Conservation (phyloP, 2,888 invertebrate genomes). For the Tiliacea aurago region DNA sequence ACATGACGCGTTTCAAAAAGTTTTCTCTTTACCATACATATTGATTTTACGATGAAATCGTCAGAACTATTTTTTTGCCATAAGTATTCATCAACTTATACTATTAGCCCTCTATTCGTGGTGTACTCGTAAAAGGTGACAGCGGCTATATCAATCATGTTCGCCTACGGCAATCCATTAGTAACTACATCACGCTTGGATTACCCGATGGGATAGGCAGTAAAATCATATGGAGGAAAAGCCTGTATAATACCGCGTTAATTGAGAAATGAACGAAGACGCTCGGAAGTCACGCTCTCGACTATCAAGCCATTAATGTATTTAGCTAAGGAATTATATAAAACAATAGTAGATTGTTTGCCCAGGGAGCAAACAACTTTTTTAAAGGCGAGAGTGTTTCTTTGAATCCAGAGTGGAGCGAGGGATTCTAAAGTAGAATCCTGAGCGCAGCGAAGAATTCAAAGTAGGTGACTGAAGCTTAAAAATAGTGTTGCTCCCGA, state of each 20-base stretch:
- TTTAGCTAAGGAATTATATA: not conserved
- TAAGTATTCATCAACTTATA: not conserved
- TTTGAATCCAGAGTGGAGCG: no score
- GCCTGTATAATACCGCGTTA: not conserved
- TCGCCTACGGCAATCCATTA: conserved; percentile 9
- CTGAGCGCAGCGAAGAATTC: no score
- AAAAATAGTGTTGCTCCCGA: no score
- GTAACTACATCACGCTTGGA: not conserved
- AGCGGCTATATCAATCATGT: conserved; percentile 12
- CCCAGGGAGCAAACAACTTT: no score
- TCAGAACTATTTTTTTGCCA: not conserved
- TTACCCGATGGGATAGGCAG: not conserved
- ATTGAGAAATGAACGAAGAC: not conserved
- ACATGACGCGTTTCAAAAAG: conserved; percentile 15
- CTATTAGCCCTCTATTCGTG: not conserved
- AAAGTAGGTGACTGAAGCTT: no score
- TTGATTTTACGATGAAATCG: conserved; percentile 15
- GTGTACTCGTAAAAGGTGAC: conserved; percentile 1
- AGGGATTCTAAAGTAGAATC: no score
- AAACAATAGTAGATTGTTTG: not conserved
- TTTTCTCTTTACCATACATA: conserved; percentile 16
- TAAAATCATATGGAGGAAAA: not conserved
- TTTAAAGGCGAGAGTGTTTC: no score
- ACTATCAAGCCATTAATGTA: not conserved
- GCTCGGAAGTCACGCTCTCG: not conserved